phyloP scores from a whole-genome alignment of 2,797 vertebrate species.

The Potorous gilbertii region DNA sequence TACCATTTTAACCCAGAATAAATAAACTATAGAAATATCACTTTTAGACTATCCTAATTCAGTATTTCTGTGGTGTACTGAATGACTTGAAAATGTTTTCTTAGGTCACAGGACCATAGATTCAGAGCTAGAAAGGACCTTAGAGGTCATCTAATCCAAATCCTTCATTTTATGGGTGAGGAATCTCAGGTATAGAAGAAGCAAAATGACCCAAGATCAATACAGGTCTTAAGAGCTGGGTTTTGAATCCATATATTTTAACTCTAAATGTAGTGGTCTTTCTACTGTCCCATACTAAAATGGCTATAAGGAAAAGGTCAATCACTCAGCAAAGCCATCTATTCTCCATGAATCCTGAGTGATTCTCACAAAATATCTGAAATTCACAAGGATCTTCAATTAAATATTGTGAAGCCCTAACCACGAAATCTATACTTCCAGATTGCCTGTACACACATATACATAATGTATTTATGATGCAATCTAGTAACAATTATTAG shows the following conservation, averaged over 20 bases:
- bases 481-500: neutral
- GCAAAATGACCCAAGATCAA: neutral
- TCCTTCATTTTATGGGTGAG: neutral
- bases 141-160: neutral
- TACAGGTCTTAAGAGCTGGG: neutral
- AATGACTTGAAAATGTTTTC: neutral
- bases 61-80: neutral
- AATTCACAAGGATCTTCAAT: neutral
- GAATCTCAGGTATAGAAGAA: neutral
- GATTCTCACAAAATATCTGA: neutral
- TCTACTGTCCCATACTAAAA: neutral
- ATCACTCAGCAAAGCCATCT: neutral
- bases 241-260: neutral
- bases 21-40: constrained; percentile 28
- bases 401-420: neutral
- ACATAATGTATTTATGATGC: neutral
- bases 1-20: neutral
- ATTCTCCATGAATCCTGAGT: neutral
- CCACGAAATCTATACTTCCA: neutral
- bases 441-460: neutral
- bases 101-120: neutral
- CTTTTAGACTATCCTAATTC: neutral
- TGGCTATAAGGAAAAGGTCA: neutral
- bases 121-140: neutral
- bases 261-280: neutral